Conservation (phyloP, 2,113 vertebrate species). For the Cololabis saira region DNA sequence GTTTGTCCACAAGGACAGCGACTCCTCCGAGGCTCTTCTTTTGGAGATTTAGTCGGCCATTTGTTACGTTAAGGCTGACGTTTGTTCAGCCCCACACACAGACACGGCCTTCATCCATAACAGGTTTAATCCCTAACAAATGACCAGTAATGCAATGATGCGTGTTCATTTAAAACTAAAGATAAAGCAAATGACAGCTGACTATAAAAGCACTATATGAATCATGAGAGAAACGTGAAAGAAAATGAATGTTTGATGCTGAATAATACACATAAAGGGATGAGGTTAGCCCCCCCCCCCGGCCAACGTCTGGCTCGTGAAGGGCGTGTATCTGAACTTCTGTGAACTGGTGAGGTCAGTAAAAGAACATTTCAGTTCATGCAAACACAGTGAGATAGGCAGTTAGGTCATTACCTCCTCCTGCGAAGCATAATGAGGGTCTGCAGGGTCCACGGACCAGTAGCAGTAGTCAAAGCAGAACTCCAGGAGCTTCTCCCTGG, state of each 20-base stretch:
- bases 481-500: slow-evolving; percentile 88
- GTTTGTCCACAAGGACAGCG: slow-evolving; percentile 37
- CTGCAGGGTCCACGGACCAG: slow-evolving; percentile 92
- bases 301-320: too few relatives aligned
- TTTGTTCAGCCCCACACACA: background rate
- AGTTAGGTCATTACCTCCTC: slow-evolving; percentile 86
- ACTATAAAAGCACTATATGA: too few relatives aligned
- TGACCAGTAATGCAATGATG: background rate
- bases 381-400: background rate
- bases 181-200: background rate
- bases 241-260: too few relatives aligned
- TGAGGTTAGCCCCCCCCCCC: too few relatives aligned
- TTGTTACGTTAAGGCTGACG: slow-evolving; percentile 28
- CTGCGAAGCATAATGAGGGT: slow-evolving; percentile 91
- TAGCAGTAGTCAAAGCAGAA: slow-evolving; percentile 98
- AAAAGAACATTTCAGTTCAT: background rate
- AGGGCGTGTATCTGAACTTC: too few relatives aligned
- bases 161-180: background rate
- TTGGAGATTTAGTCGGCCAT: slow-evolving; percentile 25
- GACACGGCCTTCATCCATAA: slow-evolving; percentile 2
- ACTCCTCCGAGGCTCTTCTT: slow-evolving; percentile 39
- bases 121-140: background rate
- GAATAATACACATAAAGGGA: too few relatives aligned
- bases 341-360: background rate
- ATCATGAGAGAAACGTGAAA: too few relatives aligned